Evolutionary conservation across 2,113 vertebrate species (phyloP).

Genomic region (Arenaria interpres): DNA sequence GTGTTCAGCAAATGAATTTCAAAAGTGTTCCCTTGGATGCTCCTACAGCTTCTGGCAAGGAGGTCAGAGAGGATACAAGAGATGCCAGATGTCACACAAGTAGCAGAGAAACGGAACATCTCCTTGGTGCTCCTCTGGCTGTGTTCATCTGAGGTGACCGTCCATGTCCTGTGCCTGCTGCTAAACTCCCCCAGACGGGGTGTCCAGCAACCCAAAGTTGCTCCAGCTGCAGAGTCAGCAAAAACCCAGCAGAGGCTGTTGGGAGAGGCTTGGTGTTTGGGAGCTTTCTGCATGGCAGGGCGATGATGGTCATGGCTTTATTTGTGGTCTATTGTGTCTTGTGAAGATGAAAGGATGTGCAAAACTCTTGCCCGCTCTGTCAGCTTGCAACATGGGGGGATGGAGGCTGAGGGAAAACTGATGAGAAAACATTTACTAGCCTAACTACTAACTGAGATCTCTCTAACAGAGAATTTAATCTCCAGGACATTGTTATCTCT

Average conservation of each 20-base stretch:
- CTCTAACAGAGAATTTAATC: constrained; percentile 28
- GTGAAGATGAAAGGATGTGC: not conserved
- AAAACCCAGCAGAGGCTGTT: not conserved
- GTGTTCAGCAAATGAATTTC: not conserved
- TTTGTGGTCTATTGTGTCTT: not conserved
- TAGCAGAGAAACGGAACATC: not conserved
- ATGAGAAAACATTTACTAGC: not conserved
- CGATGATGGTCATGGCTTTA: not conserved
- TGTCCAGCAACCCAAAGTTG: not conserved
- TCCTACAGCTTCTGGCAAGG: not conserved
- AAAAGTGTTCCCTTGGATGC: not conserved
- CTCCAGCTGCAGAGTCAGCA: not conserved
- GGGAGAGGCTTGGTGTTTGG: not conserved
- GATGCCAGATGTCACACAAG: not conserved
- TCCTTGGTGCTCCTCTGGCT: not conserved
- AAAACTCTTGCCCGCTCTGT: not conserved
- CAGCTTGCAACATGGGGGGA: fast-evolving
- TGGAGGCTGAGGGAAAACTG: not conserved
- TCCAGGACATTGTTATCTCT: constrained; percentile 15
- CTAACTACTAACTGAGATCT: not conserved
- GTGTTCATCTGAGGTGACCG: not conserved
- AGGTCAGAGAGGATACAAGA: not conserved
- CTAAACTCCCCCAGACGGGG: not conserved
- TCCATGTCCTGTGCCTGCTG: fast-evolving
- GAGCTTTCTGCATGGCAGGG: not conserved